Evolutionary conservation across 2,888 invertebrate genomes (phyloP).

Genomic region (Heliconius erato): DNA sequence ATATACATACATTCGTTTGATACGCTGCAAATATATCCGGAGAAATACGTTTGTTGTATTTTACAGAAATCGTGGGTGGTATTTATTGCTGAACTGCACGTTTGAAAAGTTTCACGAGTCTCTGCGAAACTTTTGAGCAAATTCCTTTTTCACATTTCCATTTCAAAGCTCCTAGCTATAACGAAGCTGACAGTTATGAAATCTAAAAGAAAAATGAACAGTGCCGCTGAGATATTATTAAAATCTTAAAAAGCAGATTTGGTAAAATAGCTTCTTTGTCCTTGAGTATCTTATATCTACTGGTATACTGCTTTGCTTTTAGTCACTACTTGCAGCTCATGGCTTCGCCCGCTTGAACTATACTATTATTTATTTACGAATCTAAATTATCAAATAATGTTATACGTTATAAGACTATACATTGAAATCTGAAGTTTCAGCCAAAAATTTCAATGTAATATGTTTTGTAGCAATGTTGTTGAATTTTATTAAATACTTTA

Average conservation of each 20-base stretch:
- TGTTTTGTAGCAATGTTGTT: too few species aligned
- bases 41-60: constrained; percentile 30
- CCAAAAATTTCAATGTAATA: too few species aligned
- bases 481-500: too few species aligned
- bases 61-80: constrained; percentile 31
- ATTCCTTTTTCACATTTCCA: constrained; percentile 36
- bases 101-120: constrained; percentile 37
- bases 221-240: constrained; percentile 24
- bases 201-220: constrained; percentile 33
- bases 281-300: not conserved
- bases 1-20: constrained; percentile 1
- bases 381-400: too few species aligned
- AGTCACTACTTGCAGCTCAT: not conserved
- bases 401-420: too few species aligned
- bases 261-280: not conserved
- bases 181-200: constrained; percentile 39
- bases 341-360: too few species aligned
- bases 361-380: too few species aligned
- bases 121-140: constrained; percentile 31
- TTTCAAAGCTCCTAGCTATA: constrained; percentile 32
- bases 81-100: constrained; percentile 40
- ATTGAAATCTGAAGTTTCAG: too few species aligned
- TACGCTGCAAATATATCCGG: constrained; percentile 18
- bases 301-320: not conserved
- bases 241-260: constrained; percentile 14